Evolutionary conservation across 2,113 vertebrate genomes (phyloP), one percentile per base, ranked within the genome.

Genomic region (Erythrocebus patas): DNA sequence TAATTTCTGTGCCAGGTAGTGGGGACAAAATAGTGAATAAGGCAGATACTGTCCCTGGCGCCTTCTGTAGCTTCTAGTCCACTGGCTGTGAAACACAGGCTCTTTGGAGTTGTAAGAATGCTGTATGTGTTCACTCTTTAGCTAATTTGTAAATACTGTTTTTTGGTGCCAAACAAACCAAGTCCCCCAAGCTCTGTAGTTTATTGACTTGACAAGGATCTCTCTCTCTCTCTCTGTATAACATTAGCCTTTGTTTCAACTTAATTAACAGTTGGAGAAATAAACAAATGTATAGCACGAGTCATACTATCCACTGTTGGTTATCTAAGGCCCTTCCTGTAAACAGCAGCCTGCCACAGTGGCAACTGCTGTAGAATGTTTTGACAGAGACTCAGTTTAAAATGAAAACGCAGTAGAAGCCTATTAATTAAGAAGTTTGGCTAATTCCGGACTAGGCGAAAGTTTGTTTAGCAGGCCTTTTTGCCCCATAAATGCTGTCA

Each of bases 181-280:
- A 40, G 72, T 82, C n/a, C 73, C 30, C 38, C 83, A 78, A 90
- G 70, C 57, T 76, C 76, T 88, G 57, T 20, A 68, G 70, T 93
- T 61, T 79, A 86, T 73, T 35, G 72, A 66, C 32, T 96, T 66
- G 75, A 95, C 61, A 76, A 87, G 79, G 78, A 64, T 64, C 61
- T 23, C 20, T 57, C 2, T 57, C 55, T 27, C 23, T 64, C 27
- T 30, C 5, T 64, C 25, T 64, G 61, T 64, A 32, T 64, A 32
- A 70, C 22, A n/a, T 93, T 55, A 81, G 45, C 86, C 83, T 97
- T 93, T 94, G 91, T 76, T 87, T 97, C 76, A 87, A 97, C 76
- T 96, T 97, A 80, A 87, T 97, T 89, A 93, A 95, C 89, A 89
- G 91, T 85, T 95, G 73, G 59, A 97, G 96, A 93, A 97, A 91